phyloP scores from a whole-genome alignment of 2,113 vertebrate species.

The Muntiacus reevesi region DNA sequence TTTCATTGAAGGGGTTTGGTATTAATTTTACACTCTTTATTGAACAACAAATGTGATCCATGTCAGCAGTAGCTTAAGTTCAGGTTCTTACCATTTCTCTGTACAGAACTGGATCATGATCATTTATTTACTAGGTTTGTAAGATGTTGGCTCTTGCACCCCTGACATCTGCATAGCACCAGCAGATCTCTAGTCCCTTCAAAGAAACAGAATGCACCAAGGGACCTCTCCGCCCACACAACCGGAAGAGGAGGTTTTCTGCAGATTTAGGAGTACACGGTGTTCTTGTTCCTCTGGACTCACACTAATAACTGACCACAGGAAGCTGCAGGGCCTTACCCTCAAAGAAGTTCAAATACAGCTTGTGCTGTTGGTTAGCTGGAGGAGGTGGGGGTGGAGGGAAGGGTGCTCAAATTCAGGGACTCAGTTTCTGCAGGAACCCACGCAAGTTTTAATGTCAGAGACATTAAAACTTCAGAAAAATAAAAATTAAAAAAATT shows the following conservation, averaged over 20 bases:
- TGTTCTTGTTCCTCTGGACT: conserved; percentile 50
- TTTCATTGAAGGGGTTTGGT: background rate
- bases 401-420: background rate
- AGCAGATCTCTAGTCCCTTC: background rate
- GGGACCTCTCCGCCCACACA: conserved; percentile 50
- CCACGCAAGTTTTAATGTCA: no score
- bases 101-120: background rate
- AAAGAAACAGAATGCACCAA: conserved; percentile 23
- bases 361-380: background rate
- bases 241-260: conserved; percentile 22
- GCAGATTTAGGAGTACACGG: conserved; percentile 41
- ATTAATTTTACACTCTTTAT: background rate
- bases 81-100: background rate
- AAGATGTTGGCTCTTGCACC: conserved; percentile 1
- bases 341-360: conserved; percentile 24
- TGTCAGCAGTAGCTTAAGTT: background rate
- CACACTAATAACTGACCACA: conserved; percentile 48
- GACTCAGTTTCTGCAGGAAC: background rate
- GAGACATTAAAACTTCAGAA: background rate
- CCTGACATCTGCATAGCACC: conserved; percentile 2
- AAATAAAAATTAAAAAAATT: conserved; percentile 24
- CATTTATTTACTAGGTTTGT: conserved; percentile 54
- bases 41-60: background rate
- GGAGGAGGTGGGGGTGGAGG: background rate
- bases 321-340: conserved; percentile 17